Conservation (phyloP, 2,888 invertebrate genomes). For the Drosophila mettleri region DNA sequence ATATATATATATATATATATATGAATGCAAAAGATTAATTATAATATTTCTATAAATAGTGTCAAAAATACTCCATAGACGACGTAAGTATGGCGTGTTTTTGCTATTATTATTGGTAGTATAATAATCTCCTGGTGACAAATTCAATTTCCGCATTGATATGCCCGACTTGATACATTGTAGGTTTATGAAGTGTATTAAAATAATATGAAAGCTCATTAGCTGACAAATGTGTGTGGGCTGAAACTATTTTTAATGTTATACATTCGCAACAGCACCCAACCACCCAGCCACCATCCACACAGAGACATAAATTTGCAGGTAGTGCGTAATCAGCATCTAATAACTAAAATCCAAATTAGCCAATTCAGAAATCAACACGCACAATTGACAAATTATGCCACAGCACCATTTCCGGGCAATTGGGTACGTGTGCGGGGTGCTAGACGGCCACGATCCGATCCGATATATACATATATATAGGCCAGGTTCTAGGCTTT, state of each 20-base stretch:
- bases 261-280: slow-evolving; percentile 14
- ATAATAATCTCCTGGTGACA: background rate
- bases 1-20: background rate
- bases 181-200: background rate
- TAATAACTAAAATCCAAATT: slow-evolving; percentile 81
- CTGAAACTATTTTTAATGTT: slow-evolving; percentile 44
- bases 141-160: background rate
- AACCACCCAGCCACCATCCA: background rate
- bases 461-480: slow-evolving; percentile 10
- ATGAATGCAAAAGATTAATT: too few relatives aligned
- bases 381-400: slow-evolving; percentile 82
- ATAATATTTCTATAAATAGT: too few relatives aligned
- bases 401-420: slow-evolving; percentile 79
- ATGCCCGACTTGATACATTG: background rate
- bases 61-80: too few relatives aligned
- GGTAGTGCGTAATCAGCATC: slow-evolving; percentile 68
- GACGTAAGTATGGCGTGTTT: too few relatives aligned
- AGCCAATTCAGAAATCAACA: slow-evolving; percentile 82
- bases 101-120: too few relatives aligned
- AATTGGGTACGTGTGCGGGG: slow-evolving; percentile 76
- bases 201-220: slow-evolving; percentile 69
- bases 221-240: slow-evolving; percentile 42
- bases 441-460: slow-evolving; percentile 5
- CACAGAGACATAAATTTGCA: background rate
- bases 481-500: slow-evolving; percentile 4